Base-by-base conservation (phyloP, 2,797 vertebrate genomes). In the Argentina silus region DNA sequence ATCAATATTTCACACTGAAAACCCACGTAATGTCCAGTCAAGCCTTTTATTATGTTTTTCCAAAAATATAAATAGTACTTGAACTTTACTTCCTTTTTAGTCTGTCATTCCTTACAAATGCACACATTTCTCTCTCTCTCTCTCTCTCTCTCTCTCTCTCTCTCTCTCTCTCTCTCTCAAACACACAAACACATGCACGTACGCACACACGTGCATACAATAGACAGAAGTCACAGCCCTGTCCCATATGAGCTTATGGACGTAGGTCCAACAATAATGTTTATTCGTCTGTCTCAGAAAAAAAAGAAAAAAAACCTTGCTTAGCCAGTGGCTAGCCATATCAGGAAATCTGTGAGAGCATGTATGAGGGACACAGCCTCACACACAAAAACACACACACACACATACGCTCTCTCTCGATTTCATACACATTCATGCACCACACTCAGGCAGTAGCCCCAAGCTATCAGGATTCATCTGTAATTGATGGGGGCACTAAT, bases 261-360 rank as follows among this genome's bases (percentile, higher is more conserved):
- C 59, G 19, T 14, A 15, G 66, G 7, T 36, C 90, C 91, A 93
- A 92, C 81, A 90, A 93, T 88, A 92, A 91, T 91, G 88, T 93
- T 94, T 92, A 87, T 80, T 83, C 53, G 71, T 85, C 89, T 87
- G 88, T 91, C 87, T 90, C 86, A 48, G 15, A 42, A 53, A 89
- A 66, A 36, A 23, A 14, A 61, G 1, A 48, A 75, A 67, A 61
- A 55, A 82, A 45, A 17, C 43, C n/a, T n/a, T 9, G 78, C 70
- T 86, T 88, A 82, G 62, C 62, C 62, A 64, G 79, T 74, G 62
- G 83, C 83, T 84, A 91, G 90, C 82, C 89, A 91, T 89, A 91
- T 87, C 90, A 92, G 91, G 89, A 93, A 92, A 90, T 83, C 73
- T 80, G 72, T 53, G 70, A 78, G 78, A 77, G 78, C 85, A 88